Evolutionary conservation across 2,797 vertebrate genomes (phyloP).

Genomic region (Phrynocephalus guinanensis): DNA sequence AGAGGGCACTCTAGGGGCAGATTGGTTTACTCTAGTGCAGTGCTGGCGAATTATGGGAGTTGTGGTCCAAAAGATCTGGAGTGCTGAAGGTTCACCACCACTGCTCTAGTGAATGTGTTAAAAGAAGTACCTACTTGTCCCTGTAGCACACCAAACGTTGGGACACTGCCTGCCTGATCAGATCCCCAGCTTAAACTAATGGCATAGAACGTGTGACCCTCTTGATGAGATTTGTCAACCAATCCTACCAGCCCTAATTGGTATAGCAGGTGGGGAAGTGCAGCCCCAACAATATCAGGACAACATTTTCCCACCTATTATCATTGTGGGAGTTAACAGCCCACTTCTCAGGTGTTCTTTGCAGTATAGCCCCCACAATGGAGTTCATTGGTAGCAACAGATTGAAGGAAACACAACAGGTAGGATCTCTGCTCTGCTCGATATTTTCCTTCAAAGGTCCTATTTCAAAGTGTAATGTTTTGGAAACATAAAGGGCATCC

Average conservation of each 20-base stretch:
- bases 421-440: background rate
- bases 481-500: background rate
- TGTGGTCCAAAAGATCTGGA: background rate
- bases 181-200: too few relatives aligned
- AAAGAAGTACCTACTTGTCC: too few relatives aligned
- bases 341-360: background rate
- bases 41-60: background rate
- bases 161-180: too few relatives aligned
- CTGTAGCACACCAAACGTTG: too few relatives aligned
- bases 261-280: too few relatives aligned
- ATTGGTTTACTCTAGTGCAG: too few relatives aligned
- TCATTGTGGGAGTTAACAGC: background rate
- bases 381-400: background rate
- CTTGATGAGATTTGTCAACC: too few relatives aligned
- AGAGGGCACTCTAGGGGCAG: too few relatives aligned
- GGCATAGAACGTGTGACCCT: too few relatives aligned
- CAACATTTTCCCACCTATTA: background rate
- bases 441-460: background rate
- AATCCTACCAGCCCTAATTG: too few relatives aligned
- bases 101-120: too few relatives aligned
- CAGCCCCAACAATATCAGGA: background rate
- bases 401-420: background rate
- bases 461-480: background rate
- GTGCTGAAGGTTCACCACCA: too few relatives aligned
- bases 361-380: background rate